Evolutionary conservation across 2,888 invertebrate genomes (phyloP).

Genomic region (Platycheirus rosarum): DNA sequence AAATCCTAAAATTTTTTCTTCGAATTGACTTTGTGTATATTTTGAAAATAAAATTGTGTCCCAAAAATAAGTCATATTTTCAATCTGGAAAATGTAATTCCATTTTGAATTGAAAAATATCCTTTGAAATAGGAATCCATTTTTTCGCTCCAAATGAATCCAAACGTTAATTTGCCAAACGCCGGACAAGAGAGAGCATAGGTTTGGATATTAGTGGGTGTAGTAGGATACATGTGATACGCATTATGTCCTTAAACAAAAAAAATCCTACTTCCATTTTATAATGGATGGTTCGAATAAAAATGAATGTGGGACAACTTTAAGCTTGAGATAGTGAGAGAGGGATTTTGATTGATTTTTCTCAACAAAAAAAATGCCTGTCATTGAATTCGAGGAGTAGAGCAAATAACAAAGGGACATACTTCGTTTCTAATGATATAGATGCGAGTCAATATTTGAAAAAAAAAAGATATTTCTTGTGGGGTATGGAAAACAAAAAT

Average conservation of each 20-base stretch:
- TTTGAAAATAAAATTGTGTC: slow-evolving; percentile 36
- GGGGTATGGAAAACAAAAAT: background rate
- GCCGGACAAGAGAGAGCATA: background rate
- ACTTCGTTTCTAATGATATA: slow-evolving; percentile 6
- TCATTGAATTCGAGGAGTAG: slow-evolving; percentile 56
- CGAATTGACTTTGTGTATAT: slow-evolving; percentile 3
- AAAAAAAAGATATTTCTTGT: background rate
- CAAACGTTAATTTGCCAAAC: slow-evolving; percentile 27
- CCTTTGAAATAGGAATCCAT: slow-evolving; percentile 28
- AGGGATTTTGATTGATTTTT: slow-evolving; percentile 36
- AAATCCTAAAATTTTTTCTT: slow-evolving; percentile 6
- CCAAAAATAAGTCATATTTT: slow-evolving; percentile 67
- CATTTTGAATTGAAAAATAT: slow-evolving; percentile 64
- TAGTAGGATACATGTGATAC: background rate
- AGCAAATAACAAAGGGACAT: too few relatives aligned
- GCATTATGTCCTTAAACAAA: too few relatives aligned
- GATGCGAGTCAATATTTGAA: background rate
- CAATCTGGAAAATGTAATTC: slow-evolving; percentile 66
- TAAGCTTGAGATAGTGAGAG: background rate
- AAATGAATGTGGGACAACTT: too few relatives aligned
- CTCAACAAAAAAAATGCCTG: slow-evolving; percentile 47
- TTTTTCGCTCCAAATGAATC: slow-evolving; percentile 26
- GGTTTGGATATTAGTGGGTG: background rate
- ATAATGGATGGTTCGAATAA: too few relatives aligned
- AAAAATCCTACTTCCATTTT: too few relatives aligned